A percentile compares a stretch with the other conserved stretches of the same genome.
These are phyloP conservation scores for Tachysurus vachellii DNA, from an alignment of 2,113 vertebrate species.

Conservation along the genomic window DNA sequence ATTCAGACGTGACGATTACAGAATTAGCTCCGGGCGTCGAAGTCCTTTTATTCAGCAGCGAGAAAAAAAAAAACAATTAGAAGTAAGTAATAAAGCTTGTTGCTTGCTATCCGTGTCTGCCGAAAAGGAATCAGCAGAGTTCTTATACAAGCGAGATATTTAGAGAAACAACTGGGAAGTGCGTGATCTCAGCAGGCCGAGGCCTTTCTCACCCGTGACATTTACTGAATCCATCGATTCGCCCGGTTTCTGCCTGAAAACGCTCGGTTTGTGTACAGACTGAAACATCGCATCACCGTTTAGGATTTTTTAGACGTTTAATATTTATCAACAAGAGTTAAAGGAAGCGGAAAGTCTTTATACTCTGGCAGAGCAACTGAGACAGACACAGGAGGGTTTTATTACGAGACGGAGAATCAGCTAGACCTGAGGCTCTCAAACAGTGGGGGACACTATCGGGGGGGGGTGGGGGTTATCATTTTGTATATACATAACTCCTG, in stretches of 20 bases:
- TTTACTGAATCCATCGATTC: slow-evolving; percentile 41
- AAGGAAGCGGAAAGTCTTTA: slow-evolving; percentile 32
- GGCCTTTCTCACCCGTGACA: slow-evolving; percentile 19
- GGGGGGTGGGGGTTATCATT: too few species aligned
- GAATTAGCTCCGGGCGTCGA: background rate
- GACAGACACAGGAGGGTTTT: slow-evolving; percentile 55
- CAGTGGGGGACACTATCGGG: too few species aligned
- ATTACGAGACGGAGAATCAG: slow-evolving; percentile 59
- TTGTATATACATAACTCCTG: too few species aligned
- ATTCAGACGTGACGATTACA: background rate
- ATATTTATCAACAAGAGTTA: slow-evolving; percentile 24
- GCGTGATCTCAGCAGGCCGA: background rate
- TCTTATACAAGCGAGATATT: slow-evolving; percentile 27
- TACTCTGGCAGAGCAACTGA: background rate
- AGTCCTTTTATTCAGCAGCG: background rate
- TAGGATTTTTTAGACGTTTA: slow-evolving; percentile 25
- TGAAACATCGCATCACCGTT: background rate
- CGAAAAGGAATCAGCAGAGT: background rate
- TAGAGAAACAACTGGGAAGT: slow-evolving; percentile 29
- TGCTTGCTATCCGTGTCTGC: background rate
- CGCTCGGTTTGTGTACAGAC: slow-evolving; percentile 1
- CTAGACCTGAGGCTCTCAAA: too few species aligned
- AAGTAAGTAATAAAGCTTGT: background rate
- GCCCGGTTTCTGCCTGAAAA: slow-evolving; percentile 11
- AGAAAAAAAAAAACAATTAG: background rate